Percentiles rank a stretch among this genome's conserved stretches.
These are phyloP conservation scores for Manduca sexta DNA, from an alignment of 1,140 invertebrate genomes.

Conservation along the genomic window DNA sequence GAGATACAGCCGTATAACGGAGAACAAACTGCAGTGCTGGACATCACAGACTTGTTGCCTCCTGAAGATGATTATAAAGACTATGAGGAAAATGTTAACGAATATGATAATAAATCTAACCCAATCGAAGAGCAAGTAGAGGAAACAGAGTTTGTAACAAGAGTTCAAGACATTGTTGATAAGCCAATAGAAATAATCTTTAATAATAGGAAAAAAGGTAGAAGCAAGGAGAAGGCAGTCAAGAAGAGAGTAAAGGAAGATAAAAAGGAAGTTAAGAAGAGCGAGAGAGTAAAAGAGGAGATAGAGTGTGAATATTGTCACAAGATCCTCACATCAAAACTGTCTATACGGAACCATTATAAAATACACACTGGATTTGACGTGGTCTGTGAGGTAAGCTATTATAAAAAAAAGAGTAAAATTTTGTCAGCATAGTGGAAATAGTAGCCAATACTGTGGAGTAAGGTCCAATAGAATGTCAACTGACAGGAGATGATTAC, in stretches of 20 bases:
- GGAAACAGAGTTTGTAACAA: not conserved
- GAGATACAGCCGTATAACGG: not conserved
- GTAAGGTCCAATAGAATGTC: too few relatives aligned
- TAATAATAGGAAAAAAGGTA: conserved; percentile 20
- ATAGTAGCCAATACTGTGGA: too few relatives aligned
- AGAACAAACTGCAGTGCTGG: not conserved
- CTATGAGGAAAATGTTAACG: conserved; percentile 33
- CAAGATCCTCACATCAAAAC: conserved; percentile 51
- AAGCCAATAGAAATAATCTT: conserved; percentile 18
- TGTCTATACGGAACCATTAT: conserved; percentile 56
- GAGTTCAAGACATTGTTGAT: conserved; percentile 7
- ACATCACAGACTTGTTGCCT: not conserved
- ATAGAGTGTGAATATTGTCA: conserved; percentile 61
- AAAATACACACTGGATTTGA: conserved; percentile 64
- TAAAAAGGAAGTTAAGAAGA: conserved; percentile 17
- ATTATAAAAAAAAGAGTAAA: not conserved
- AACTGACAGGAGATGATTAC: too few relatives aligned
- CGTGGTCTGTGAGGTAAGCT: conserved; percentile 55
- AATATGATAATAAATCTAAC: not conserved
- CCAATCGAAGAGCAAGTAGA: not conserved
- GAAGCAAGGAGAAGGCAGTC: conserved; percentile 12
- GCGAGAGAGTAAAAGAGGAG: conserved; percentile 31
- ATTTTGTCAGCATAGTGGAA: too few relatives aligned
- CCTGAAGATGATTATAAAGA: conserved; percentile 30
- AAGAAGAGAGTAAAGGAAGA: conserved; percentile 14